Evolutionary conservation across 2,888 invertebrate species (phyloP).

Genomic region (Nyleta sp.): DNA sequence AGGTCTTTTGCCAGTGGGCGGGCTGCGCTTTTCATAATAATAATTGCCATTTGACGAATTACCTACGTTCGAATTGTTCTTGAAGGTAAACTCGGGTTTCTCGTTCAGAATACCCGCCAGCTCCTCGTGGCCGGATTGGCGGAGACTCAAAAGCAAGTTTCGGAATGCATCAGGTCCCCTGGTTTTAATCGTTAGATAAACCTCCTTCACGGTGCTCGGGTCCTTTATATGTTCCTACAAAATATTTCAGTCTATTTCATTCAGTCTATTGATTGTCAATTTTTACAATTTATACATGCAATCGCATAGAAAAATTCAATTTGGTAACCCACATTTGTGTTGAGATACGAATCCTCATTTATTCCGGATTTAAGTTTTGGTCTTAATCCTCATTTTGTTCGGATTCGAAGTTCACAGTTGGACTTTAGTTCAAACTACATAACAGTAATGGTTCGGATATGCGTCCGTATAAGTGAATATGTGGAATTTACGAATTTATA

Average conservation of each 20-base stretch:
- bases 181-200: slow-evolving; percentile 74
- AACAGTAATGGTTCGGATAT: slow-evolving; percentile 33
- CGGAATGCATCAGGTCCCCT: slow-evolving; percentile 77
- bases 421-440: slow-evolving; percentile 36
- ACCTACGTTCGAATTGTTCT: slow-evolving; percentile 17
- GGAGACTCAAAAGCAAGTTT: slow-evolving; percentile 73
- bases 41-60: slow-evolving; percentile 7
- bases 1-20: too few species aligned
- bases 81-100: slow-evolving; percentile 6
- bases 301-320: slow-evolving; percentile 22
- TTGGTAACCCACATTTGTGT: slow-evolving; percentile 22
- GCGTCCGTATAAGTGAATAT: slow-evolving; percentile 12
- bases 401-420: slow-evolving; percentile 43
- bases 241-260: too few species aligned
- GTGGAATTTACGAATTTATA: slow-evolving; percentile 34
- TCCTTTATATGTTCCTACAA: slow-evolving; percentile 69
- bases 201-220: slow-evolving; percentile 68
- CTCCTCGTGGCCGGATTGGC: slow-evolving; percentile 70
- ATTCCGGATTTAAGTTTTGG: slow-evolving; percentile 37
- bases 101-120: slow-evolving; percentile 70
- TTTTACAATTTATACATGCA: slow-evolving; percentile 11
- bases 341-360: slow-evolving; percentile 46
- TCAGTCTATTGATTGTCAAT: background rate
- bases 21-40: slow-evolving; percentile 8
- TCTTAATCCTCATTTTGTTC: slow-evolving; percentile 48